A percentile compares a stretch with the other conserved stretches of the same genome.
These are phyloP conservation scores for Nothoprocta perdicaria DNA, from an alignment of 2,113 vertebrate genomes.

Conservation along the genomic window DNA sequence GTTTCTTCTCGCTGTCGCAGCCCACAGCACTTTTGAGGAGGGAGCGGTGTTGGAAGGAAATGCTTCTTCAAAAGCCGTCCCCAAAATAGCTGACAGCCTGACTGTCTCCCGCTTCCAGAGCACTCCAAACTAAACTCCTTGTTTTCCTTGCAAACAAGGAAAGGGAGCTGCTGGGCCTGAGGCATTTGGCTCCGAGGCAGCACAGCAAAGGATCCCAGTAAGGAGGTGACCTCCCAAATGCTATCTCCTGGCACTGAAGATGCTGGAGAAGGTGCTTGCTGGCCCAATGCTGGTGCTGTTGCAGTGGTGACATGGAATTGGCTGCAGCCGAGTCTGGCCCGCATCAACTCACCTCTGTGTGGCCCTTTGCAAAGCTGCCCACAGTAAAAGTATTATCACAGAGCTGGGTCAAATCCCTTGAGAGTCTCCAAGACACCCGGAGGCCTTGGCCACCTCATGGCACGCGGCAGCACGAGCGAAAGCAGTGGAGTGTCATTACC, in stretches of 20 bases:
- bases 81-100: conserved; percentile 64
- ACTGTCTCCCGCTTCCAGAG: conserved; percentile 41
- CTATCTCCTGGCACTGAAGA: neutral
- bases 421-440: neutral
- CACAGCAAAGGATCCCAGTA: neutral
- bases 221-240: neutral
- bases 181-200: conserved; percentile 3
- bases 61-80: conserved; percentile 61
- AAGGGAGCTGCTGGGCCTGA: conserved; percentile 44
- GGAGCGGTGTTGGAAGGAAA: conserved; percentile 13
- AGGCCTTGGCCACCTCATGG: neutral
- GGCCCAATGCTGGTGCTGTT: neutral
- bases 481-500: fast-evolving
- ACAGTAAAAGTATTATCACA: neutral
- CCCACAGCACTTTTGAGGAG: conserved; percentile 58
- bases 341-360: neutral
- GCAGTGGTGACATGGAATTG: neutral
- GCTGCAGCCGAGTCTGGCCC: neutral
- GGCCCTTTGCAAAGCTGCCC: neutral
- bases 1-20: conserved; percentile 27
- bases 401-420: neutral
- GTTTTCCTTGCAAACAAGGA: conserved; percentile 54
- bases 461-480: neutral
- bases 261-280: neutral
- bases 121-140: neutral